These are phyloP conservation scores for Urosaurus nigricauda DNA, from an alignment of 2,797 vertebrate species.

Conservation along the genomic window DNA sequence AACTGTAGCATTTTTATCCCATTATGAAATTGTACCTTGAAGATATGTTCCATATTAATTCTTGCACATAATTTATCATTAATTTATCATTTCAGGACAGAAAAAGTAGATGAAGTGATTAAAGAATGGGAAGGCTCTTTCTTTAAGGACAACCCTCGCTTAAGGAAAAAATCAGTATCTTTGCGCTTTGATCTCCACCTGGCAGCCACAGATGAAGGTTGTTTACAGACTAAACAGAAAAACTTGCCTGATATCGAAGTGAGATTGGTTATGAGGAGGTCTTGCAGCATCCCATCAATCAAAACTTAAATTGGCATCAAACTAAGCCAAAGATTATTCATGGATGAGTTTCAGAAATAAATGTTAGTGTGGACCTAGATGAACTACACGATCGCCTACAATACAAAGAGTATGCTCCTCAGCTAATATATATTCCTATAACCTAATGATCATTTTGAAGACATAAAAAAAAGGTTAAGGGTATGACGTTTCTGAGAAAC, in stretches of 20 bases:
- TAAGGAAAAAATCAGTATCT: constrained; percentile 96
- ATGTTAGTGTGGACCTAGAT: constrained; percentile 22
- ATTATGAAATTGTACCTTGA: constrained; percentile 35
- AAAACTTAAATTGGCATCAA: constrained; percentile 79
- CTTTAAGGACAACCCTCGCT: constrained; percentile 95
- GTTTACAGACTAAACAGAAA: constrained; percentile 85
- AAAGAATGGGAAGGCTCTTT: constrained; percentile 98
- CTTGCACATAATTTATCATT: constrained; percentile 39
- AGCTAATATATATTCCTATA: constrained; percentile 30
- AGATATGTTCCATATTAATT: neutral
- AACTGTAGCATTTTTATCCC: neutral
- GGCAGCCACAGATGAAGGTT: constrained; percentile 87
- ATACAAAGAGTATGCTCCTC: constrained; percentile 25
- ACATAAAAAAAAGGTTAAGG: constrained; percentile 28
- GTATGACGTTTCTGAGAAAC: constrained; percentile 35
- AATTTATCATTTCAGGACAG: constrained; percentile 85
- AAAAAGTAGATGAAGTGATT: constrained; percentile 95
- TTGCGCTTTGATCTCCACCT: constrained; percentile 97
- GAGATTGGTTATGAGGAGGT: constrained; percentile 94
- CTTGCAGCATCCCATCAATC: constrained; percentile 93
- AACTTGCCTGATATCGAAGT: constrained; percentile 93
- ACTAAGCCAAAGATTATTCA: constrained; percentile 43
- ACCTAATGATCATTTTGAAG: constrained; percentile 23
- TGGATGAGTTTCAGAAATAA: constrained; percentile 45
- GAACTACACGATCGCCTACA: constrained; percentile 14